Base-by-base conservation (phyloP, 2,113 vertebrate genomes). In the Podocnemis expansa region DNA sequence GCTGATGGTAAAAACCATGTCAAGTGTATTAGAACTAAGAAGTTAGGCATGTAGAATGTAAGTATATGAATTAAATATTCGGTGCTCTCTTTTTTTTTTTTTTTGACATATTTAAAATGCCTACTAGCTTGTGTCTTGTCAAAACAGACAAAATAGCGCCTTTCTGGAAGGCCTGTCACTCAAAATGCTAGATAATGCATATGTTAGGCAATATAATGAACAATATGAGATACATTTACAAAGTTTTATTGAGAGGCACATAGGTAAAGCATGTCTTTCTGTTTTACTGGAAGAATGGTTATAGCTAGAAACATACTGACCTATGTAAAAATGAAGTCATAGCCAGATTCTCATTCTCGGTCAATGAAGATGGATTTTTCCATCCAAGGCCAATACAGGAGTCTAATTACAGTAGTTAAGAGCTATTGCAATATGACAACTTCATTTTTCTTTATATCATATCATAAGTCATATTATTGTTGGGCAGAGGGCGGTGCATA, bases 1-100 rank as follows among this genome's bases (percentile, higher is more conserved):
- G 45, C 34, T 96, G 89, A 91, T 81, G 85, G 81, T 96, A 95
- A 97, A 97, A 97, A 90, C 85, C 88, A 89, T 49, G 78, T 90
- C 78, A 93, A 56, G 78, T 89, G 41, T 93, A 70, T 93, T 90
- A 93, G 51, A 94, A 73, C 19, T 76, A 92, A 76, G 76, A 96
- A 93, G 21, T 49, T 73, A 89, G 45, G 43, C 93, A 43, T 85
- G 7, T 47, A 80, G 38, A 90, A 4, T 82, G 78, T 67, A 93
- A 89, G n/a, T 73, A 41, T 63, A 93, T 91, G 41, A 94, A 96
- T 94, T 93, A 93, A 83, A 93, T 88, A 94, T 54, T 81, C 43
- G 88, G 25, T 16, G 5, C 21, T 14, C 6, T 78, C 89, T 38
- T 38, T 16, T 31, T 31, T 31, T 63, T 14, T 17, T 91, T 91